These are phyloP conservation scores for Tiliqua scincoides DNA, from an alignment of 2,113 vertebrate species.

Conservation along the genomic window DNA sequence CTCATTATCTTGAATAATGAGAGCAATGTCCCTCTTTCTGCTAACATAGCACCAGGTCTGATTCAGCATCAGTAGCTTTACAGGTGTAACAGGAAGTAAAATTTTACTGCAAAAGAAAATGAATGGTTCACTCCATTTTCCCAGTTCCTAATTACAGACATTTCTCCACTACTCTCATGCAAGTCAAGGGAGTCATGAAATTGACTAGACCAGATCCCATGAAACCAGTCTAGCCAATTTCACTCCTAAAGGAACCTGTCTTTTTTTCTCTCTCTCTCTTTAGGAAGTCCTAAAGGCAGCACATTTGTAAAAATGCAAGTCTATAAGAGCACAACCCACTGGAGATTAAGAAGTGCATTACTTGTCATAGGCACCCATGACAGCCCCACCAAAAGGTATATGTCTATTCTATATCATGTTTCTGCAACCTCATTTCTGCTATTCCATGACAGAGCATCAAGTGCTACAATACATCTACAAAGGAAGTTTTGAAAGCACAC, in stretches of 20 bases:
- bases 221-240: not conserved
- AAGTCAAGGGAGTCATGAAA: not conserved
- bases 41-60: not conserved
- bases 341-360: not conserved
- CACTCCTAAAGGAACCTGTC: not conserved
- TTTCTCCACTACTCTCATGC: not conserved
- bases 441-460: not conserved
- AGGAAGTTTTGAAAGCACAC: not conserved
- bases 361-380: not conserved
- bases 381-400: not conserved
- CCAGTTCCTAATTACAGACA: not conserved
- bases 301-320: not conserved
- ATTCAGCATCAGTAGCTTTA: not conserved
- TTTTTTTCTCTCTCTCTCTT: not conserved
- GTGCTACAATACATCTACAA: not conserved
- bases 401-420: not conserved
- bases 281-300: not conserved
- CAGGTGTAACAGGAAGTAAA: not conserved
- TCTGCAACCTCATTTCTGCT: not conserved
- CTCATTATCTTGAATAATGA: not conserved
- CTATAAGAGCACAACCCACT: not conserved
- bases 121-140: not conserved
- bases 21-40: not conserved
- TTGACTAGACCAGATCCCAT: not conserved
- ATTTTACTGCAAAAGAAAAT: not conserved